Evolutionary conservation across 2,113 vertebrate genomes (phyloP).

Genomic region (Ia io): DNA sequence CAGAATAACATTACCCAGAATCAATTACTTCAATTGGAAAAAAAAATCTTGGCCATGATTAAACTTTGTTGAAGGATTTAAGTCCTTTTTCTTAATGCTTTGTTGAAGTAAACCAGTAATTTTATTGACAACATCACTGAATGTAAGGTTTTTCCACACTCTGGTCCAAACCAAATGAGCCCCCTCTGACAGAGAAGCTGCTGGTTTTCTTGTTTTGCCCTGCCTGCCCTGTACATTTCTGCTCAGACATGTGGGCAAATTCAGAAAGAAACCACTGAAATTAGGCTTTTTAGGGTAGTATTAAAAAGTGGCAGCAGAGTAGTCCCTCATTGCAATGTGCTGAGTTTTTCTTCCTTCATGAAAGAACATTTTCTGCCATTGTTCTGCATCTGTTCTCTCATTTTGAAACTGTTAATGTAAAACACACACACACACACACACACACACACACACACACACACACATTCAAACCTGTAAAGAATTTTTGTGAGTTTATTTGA

Average conservation of each 20-base stretch:
- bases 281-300: not conserved
- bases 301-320: not conserved
- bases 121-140: not conserved
- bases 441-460: too few relatives aligned
- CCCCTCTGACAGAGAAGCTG: not conserved
- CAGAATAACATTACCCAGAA: conserved; percentile 30
- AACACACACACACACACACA: too few relatives aligned
- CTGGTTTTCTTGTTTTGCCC: not conserved
- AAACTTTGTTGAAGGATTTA: not conserved
- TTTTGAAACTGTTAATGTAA: conserved; percentile 37
- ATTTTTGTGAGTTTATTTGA: too few relatives aligned
- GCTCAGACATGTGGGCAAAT: not conserved
- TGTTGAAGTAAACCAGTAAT: not conserved
- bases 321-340: not conserved
- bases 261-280: not conserved
- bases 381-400: not conserved
- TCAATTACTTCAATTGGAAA: conserved; percentile 30
- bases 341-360: not conserved
- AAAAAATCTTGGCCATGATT: conserved; percentile 23
- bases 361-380: conserved; percentile 16
- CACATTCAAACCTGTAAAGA: too few relatives aligned
- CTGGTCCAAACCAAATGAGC: not conserved
- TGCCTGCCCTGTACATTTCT: not conserved
- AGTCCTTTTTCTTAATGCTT: not conserved
- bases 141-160: not conserved